Evolutionary conservation across 2,113 vertebrate genomes (phyloP).

Genomic region (Dicentrarchus labrax): DNA sequence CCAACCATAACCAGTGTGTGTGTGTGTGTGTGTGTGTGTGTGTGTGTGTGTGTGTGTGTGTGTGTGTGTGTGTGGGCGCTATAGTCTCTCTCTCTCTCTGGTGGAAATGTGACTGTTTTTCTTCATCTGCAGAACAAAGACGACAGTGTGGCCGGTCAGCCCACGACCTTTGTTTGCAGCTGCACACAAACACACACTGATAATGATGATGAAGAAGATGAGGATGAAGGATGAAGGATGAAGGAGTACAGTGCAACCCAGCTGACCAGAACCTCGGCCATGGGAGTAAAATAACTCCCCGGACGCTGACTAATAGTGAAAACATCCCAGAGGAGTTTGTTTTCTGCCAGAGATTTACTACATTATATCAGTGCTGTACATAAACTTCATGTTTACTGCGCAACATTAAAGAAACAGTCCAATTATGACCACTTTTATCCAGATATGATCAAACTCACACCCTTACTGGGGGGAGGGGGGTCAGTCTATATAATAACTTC

Average conservation of each 20-base stretch:
- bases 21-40: slow-evolving; percentile 17
- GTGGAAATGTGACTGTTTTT: slow-evolving; percentile 56
- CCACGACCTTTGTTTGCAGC: slow-evolving; percentile 67
- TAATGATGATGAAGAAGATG: slow-evolving; percentile 32
- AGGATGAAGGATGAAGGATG: slow-evolving; percentile 41
- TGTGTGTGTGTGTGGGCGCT: slow-evolving; percentile 13
- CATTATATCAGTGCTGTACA: no score
- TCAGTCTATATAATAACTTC: no score
- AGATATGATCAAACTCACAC: no score
- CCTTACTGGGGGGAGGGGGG: no score
- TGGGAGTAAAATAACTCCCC: background rate
- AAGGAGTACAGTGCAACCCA: slow-evolving; percentile 30
- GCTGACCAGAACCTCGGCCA: slow-evolving; percentile 33
- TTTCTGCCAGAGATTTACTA: no score
- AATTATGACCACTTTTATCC: no score
- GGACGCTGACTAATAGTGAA: background rate
- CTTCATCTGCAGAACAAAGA: slow-evolving; percentile 68
- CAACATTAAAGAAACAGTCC: no score
- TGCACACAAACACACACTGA: slow-evolving; percentile 59
- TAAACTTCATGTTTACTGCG: no score
- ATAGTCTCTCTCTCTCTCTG: slow-evolving; percentile 28
- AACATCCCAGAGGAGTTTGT: no score
- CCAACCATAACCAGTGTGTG: slow-evolving; percentile 8
- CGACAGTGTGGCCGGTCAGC: slow-evolving; percentile 61
- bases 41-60: slow-evolving; percentile 27